These are phyloP conservation scores for Volucella zonaria DNA, from an alignment of 2,888 invertebrate species.

Conservation along the genomic window DNA sequence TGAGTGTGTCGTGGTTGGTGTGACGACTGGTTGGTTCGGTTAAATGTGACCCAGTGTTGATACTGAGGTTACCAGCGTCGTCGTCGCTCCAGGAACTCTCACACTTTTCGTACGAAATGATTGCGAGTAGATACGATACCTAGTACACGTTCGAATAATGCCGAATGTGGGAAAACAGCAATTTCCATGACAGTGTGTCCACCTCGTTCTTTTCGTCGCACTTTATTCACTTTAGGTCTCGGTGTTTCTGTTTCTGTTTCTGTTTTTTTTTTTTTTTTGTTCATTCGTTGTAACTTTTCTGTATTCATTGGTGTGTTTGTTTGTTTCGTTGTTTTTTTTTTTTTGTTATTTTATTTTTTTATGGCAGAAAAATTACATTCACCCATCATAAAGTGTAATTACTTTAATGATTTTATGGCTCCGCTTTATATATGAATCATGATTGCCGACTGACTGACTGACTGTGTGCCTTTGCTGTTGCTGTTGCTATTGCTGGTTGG, in stretches of 20 bases:
- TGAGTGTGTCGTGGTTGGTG: constrained; percentile 16
- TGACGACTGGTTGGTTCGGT: not conserved
- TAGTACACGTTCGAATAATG: constrained; percentile 32
- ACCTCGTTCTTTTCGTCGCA: constrained; percentile 48
- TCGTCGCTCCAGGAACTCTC: constrained; percentile 29
- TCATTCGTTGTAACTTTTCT: constrained; percentile 45
- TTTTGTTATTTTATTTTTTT: constrained; percentile 56
- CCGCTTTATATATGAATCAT: constrained; percentile 75
- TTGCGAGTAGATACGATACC: not conserved
- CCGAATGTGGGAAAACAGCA: constrained; percentile 64
- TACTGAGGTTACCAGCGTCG: constrained; percentile 13
- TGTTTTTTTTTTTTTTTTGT: not conserved
- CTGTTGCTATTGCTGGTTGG: not conserved
- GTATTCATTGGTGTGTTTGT: constrained; percentile 41
- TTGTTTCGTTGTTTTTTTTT: constrained; percentile 28
- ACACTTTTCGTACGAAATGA: constrained; percentile 43
- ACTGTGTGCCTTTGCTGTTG: constrained; percentile 31
- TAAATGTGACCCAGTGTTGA: constrained; percentile 37
- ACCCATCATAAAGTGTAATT: constrained; percentile 77
- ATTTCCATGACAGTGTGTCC: constrained; percentile 64
- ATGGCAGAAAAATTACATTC: constrained; percentile 71
- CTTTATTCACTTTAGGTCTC: constrained; percentile 41
- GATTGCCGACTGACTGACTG: constrained; percentile 73
- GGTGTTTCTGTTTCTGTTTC: constrained; percentile 19
- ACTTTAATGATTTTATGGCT: constrained; percentile 77